Evolutionary conservation across 2,888 invertebrate species (phyloP).

Genomic region (Chymomyza procnemis): DNA sequence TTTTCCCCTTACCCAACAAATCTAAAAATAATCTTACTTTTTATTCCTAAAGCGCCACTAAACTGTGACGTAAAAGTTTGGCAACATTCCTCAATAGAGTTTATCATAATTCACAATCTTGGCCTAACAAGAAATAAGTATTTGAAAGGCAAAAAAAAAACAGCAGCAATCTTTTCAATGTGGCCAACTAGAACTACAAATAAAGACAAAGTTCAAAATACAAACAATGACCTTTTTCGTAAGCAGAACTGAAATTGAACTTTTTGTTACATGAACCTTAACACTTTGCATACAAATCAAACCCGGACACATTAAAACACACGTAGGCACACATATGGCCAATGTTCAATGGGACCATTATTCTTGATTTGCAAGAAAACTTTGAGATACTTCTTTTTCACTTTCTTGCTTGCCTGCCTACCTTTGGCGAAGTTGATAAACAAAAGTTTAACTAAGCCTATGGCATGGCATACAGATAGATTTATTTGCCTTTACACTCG

Average conservation of each 20-base stretch:
- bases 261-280: conserved; percentile 50
- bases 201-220: conserved; percentile 30
- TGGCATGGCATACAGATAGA: neutral
- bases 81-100: neutral
- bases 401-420: neutral
- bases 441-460: neutral
- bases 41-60: neutral
- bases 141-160: conserved; percentile 17
- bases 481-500: conserved; percentile 9
- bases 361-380: conserved; percentile 59
- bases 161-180: conserved; percentile 58
- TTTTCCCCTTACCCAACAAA: neutral
- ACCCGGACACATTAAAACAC: conserved; percentile 22
- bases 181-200: conserved; percentile 60
- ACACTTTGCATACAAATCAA: conserved; percentile 71
- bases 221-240: neutral
- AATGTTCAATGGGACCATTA: conserved; percentile 68
- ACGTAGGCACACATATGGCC: conserved; percentile 32
- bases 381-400: neutral
- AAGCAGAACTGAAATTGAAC: conserved; percentile 58
- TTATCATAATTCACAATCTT: neutral
- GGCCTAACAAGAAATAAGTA: neutral
- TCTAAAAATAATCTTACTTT: neutral
- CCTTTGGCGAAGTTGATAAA: conserved; percentile 2
- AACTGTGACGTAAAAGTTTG: neutral